A percentile compares a stretch with the other conserved stretches of the same genome.
Evolutionary conservation across 2,113 vertebrate species (phyloP).

Genomic region (Chaetodon trifascialis): DNA sequence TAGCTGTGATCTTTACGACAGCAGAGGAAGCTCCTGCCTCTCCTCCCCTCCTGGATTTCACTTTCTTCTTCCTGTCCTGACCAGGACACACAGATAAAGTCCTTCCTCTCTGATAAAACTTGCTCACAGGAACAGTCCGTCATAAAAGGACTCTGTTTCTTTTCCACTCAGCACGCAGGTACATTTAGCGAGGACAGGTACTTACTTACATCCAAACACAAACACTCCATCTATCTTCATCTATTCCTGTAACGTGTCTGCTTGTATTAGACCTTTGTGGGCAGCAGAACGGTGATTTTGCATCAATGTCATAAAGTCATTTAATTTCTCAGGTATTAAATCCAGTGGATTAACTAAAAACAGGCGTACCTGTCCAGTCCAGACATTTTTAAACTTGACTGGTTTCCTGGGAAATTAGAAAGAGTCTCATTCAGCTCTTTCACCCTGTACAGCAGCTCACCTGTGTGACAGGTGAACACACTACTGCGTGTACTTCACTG

Average conservation of each 20-base stretch:
- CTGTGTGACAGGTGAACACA: too few species aligned
- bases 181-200: background rate
- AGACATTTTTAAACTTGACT: background rate
- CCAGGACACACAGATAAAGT: slow-evolving; percentile 66
- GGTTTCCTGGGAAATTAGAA: too few species aligned
- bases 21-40: slow-evolving; percentile 53
- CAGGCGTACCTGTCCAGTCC: background rate
- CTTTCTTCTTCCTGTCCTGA: slow-evolving; percentile 60
- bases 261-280: background rate
- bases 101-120: slow-evolving; percentile 71
- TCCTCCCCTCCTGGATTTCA: slow-evolving; percentile 51
- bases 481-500: too few species aligned
- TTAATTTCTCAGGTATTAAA: background rate
- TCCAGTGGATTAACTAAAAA: background rate
- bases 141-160: slow-evolving; percentile 47
- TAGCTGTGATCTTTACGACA: slow-evolving; percentile 68
- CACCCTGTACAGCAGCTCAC: too few species aligned
- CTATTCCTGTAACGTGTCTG: background rate
- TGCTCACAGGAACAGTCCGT: slow-evolving; percentile 31
- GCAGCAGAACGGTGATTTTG: background rate
- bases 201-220: background rate
- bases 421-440: too few species aligned
- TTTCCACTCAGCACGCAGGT: background rate
- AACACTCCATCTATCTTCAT: too few species aligned
- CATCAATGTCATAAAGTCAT: background rate